Base-by-base conservation (phyloP, 2,113 vertebrate species). In the Perca schrenkii region DNA sequence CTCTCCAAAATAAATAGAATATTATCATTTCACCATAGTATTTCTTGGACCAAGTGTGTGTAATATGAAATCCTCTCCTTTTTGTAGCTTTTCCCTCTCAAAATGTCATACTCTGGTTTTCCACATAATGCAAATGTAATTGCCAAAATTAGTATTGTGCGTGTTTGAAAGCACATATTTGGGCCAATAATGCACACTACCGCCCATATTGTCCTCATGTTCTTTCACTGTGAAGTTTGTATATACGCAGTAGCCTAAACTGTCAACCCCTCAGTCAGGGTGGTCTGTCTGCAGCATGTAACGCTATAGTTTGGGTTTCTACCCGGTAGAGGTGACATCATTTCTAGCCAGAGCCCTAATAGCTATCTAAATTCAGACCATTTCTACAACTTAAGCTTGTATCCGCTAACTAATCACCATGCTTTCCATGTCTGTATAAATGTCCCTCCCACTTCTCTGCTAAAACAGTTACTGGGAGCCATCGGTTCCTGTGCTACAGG, bases 1-100 rank as follows among this genome's bases (percentile, higher is more conserved):
- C 71, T 58, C 64, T 88, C 89, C 89, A 89, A 88, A 86, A 83
- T 82, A 92, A 93, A 94, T 79, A 68, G 4, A 83, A 79, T 81
- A 85, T 90, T 90, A 90, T 91, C 58, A 74, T 92, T 92, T 91
- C 63, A 74, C 40, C 36, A 14, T 63, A 88, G 88, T 88, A 72
- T 86, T 76, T 91, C 57, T 92, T 92, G 89, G 91, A 89, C 31
- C 61, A 31, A 57, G 60, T 49, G 21, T 63, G 13, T 75, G 70
- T 82, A 90, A 91, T 87, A 63, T 63, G 78, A 93, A 91, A 84
- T 92, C 68, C 73, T 86, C 73, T 62, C 63, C 36, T 63, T 76
- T 71, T 77, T 76, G 47, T 79, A 81, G 71, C 79, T 75, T 50
- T 83, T 80, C 17, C 53, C 80, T 58, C 69, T 85, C 64, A 86